phyloP scores from a whole-genome alignment of 2,797 vertebrate genomes.

The Anguilla marmorata region DNA sequence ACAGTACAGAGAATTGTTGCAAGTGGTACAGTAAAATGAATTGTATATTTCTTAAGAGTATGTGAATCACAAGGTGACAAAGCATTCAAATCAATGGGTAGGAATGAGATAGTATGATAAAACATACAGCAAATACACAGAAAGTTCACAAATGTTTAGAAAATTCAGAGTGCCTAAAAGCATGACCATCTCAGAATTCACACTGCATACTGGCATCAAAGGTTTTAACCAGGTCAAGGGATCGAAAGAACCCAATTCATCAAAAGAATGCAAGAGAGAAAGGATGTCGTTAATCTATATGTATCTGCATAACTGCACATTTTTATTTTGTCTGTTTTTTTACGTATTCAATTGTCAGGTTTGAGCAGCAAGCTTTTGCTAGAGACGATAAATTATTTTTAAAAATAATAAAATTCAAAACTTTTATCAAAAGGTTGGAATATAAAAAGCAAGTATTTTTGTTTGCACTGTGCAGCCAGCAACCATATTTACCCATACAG shows the following conservation, averaged over 20 bases:
- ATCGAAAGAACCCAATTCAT: background rate
- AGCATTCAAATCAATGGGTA: background rate
- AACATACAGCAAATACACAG: background rate
- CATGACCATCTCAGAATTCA: constrained; percentile 15
- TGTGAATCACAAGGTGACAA: background rate
- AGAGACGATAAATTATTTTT: background rate
- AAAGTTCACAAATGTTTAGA: background rate
- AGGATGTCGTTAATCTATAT: background rate
- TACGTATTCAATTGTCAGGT: background rate
- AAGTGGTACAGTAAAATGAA: constrained; percentile 24
- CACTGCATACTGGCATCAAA: constrained; percentile 30
- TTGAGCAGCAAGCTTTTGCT: background rate
- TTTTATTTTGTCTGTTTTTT: background rate
- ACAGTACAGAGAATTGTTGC: background rate
- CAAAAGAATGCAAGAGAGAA: constrained; percentile 21
- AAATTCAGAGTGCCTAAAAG: background rate
- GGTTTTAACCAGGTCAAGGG: background rate
- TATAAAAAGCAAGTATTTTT: constrained; percentile 29
- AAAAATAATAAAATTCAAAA: constrained; percentile 29
- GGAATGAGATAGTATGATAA: background rate
- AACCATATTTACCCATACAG: background rate
- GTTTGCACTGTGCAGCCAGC: background rate
- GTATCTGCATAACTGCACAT: background rate
- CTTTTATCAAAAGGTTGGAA: constrained; percentile 29
- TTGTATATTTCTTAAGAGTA: constrained; percentile 29